phyloP scores from a whole-genome alignment of 2,797 vertebrate species.

The Sardinella longiceps region DNA sequence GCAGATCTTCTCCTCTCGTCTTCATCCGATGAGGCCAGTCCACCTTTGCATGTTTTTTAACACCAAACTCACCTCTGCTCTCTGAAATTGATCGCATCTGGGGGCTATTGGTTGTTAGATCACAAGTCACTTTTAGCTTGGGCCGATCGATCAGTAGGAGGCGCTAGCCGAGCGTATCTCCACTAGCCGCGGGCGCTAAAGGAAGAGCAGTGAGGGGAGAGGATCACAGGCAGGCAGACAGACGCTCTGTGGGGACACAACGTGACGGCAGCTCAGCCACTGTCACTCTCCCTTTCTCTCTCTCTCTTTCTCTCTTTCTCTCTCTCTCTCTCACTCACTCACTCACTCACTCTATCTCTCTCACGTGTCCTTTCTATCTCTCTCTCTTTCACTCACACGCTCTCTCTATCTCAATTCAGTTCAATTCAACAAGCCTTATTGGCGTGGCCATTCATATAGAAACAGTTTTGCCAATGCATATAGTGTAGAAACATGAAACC shows the following conservation, averaged over 20 bases:
- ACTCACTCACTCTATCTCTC: too few relatives aligned
- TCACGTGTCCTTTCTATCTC: neutral
- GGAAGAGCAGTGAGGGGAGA: neutral
- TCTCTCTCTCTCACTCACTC: neutral
- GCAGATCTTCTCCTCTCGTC: neutral
- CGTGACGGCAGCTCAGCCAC: neutral
- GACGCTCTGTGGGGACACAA: neutral
- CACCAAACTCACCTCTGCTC: neutral
- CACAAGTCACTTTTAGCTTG: neutral
- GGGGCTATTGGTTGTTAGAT: neutral
- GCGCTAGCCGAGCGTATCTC: neutral
- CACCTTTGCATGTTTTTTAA: neutral
- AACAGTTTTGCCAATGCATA: too few relatives aligned
- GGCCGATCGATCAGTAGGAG: neutral
- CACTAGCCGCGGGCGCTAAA: neutral
- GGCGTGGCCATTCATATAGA: too few relatives aligned
- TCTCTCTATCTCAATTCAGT: too few relatives aligned
- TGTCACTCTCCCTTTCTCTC: neutral
- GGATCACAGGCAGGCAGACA: neutral
- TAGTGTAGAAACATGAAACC: too few relatives aligned
- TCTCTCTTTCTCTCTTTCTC: slow-evolving; percentile 23
- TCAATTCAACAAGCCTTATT: too few relatives aligned
- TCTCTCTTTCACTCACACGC: too few relatives aligned
- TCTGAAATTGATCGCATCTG: neutral
- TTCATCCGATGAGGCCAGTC: neutral